Evolutionary conservation across 2,113 vertebrate genomes (phyloP), one percentile per base, ranked within the genome.

Genomic region (Tonatia bakeri): DNA sequence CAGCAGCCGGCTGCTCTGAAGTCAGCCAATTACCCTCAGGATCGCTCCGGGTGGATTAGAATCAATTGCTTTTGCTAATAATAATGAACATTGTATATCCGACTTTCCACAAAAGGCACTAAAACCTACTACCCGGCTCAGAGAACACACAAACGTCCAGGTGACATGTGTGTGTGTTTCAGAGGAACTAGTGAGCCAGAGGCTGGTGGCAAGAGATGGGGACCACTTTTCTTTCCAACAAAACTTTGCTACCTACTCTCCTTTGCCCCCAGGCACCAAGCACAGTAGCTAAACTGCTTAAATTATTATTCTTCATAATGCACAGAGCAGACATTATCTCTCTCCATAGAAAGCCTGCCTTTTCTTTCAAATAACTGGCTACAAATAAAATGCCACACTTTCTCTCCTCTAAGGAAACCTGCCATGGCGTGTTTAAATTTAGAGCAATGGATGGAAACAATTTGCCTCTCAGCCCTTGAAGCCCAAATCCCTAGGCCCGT

Each of bases 301-400:
- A 94, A 91, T 87, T 43, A 89, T 86, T 73, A 80, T 87, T 79
- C n/a, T 80, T 95, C 33, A 24, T 84, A 50, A 84, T 31, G 9
- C 33, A 56, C n/a, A 81, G 65, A 88, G 6, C 7, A 83, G 59
- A 76, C 28, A 89, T 87, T 80, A 45, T 79, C 72, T 91, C 28
- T 64, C 38, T 52, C 80, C 38, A 38, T 47, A 82, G 40, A 96
- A 97, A 97, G 40, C 36, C 40, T 92, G 40, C 5, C 83, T 96
- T 95, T 91, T 85, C 65, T 89, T 95, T 89, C 40, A 89, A 64
- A 89, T 70, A 95, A 97, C 50, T 70, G 40, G n/a, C 88, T 54
- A 70, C 64, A 75, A 94, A 80, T 59, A 95, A 87, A 97, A 87
- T 77, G 36, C 19, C 22, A 52, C 24, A 43, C 65, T 86, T 76